A percentile compares a stretch with the other conserved stretches of the same genome.
phyloP scores from a whole-genome alignment of 2,113 vertebrate genomes.

The Xiphophorus hellerii region DNA sequence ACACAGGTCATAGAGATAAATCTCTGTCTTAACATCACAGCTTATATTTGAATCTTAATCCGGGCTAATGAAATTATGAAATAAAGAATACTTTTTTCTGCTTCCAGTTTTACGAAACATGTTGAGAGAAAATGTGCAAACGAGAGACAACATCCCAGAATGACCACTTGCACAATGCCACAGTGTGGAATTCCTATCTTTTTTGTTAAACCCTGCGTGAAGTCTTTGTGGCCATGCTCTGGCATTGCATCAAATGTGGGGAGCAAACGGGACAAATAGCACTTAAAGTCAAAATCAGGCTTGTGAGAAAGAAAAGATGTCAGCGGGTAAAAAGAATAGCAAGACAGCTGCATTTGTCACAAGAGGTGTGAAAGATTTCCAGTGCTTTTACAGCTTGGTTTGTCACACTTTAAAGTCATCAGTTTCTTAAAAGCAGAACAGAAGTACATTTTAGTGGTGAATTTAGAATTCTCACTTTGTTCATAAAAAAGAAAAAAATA shows the following conservation, averaged over 20 bases:
- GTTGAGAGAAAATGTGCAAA: background rate
- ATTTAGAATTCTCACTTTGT: background rate
- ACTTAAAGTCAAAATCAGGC: slow-evolving; percentile 72
- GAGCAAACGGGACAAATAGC: slow-evolving; percentile 38
- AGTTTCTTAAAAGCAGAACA: slow-evolving; percentile 1
- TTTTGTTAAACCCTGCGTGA: slow-evolving; percentile 21
- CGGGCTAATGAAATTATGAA: slow-evolving; percentile 51
- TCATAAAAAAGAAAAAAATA: background rate
- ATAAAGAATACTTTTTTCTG: slow-evolving; percentile 24
- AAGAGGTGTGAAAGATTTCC: slow-evolving; percentile 43
- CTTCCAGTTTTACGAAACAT: slow-evolving; percentile 1
- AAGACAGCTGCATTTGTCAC: slow-evolving; percentile 65
- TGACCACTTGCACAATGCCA: slow-evolving; percentile 3
- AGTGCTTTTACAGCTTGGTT: slow-evolving; percentile 7
- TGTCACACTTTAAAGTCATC: slow-evolving; percentile 27
- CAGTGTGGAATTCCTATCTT: slow-evolving; percentile 2
- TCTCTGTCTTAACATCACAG: slow-evolving; percentile 46
- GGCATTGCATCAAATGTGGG: slow-evolving; percentile 53
- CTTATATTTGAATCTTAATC: slow-evolving; percentile 43
- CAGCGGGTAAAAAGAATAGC: slow-evolving; percentile 23
- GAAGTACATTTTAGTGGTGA: slow-evolving; percentile 1
- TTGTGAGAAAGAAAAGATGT: slow-evolving; percentile 48
- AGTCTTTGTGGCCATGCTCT: slow-evolving; percentile 42
- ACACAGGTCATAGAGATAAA: slow-evolving; percentile 62
- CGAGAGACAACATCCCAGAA: background rate